A percentile compares a stretch with the other conserved stretches of the same genome.
These are phyloP conservation scores for Campaea margaritaria DNA, from an alignment of 2,888 invertebrate species.

Conservation along the genomic window DNA sequence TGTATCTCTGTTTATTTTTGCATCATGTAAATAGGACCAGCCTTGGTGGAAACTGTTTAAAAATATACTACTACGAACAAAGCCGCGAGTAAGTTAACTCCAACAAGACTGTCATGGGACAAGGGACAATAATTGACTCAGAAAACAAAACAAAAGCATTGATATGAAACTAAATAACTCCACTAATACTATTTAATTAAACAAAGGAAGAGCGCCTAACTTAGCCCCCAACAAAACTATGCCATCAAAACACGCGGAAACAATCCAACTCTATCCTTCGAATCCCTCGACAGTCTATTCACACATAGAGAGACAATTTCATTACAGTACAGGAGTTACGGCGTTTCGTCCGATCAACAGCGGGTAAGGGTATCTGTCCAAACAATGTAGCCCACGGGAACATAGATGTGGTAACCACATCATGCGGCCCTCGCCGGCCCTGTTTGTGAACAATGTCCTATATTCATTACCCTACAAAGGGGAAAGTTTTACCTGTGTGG, in stretches of 20 bases:
- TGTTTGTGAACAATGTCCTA: constrained; percentile 44
- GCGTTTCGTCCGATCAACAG: constrained; percentile 6
- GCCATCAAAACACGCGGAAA: constrained; percentile 2
- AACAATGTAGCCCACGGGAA: constrained; percentile 35
- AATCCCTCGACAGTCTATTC: constrained; percentile 3
- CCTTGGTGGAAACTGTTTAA: too few species aligned
- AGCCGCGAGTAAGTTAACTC: too few species aligned
- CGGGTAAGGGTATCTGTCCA: constrained; percentile 11
- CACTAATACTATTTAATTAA: background rate
- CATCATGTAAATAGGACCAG: too few species aligned
- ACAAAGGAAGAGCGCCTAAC: background rate
- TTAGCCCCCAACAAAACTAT: background rate
- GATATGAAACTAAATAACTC: background rate
- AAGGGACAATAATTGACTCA: too few species aligned
- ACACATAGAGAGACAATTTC: constrained; percentile 13
- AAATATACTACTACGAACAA: too few species aligned
- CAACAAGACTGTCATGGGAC: too few species aligned
- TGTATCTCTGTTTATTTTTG: too few species aligned
- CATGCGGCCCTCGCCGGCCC: constrained; percentile 24
- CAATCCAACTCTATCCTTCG: constrained; percentile 1
- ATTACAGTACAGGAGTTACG: constrained; percentile 5
- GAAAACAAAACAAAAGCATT: background rate
- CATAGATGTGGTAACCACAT: constrained; percentile 44
- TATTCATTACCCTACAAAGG: constrained; percentile 29
- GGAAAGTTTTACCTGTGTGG: constrained; percentile 33